Evolutionary conservation across 2,113 vertebrate genomes (phyloP), one percentile per base, ranked within the genome.

Genomic region (Phodopus roborovskii): DNA sequence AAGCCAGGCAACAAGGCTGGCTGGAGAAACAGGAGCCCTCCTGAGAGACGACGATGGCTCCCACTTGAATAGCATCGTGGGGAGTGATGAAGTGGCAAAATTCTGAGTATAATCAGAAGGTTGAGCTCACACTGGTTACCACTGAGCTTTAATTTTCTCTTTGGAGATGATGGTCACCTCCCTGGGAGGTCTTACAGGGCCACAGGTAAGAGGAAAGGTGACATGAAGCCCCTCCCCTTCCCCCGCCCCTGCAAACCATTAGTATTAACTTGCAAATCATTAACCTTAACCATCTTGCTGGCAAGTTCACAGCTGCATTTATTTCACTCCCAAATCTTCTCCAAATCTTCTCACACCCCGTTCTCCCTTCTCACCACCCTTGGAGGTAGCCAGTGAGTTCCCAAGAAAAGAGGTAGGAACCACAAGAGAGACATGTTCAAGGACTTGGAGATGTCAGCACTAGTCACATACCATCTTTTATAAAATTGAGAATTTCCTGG

Each of bases 1-100:
- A 88, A 93, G 85, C 58, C 19, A 24, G 53, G 50, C 48, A 53
- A 50, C 70, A 22, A 87, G 39, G 50, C 81, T 85, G 73, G 88
- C n/a, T 45, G 92, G 82, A 53, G 20, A n/a, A 36, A 42, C 45
- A 12, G n/a, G 60, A 89, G 90, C 45, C 66, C 90, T 70, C 24
- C 42, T 87, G 88, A 94, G 88, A 45, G 53, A 26, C 12, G 75
- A 66, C 2, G n/a, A 45, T 30, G 81, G 68, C 64, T 86, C 74
- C 42, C 48, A 92, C 68, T 12, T 30, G 45, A 73, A 96, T 87
- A 92, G 89, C 26, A 10, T 95, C 97, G 45, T 17, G 8, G 28
- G 62, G 15, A 94, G 79, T 88, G 81, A 96, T 87, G 87, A 90
- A 84, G 74, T 13, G 81, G 45, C 39, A 68, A 36, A 64, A 74